Evolutionary conservation across 2,113 vertebrate genomes (phyloP).

Genomic region (Cricetomys ansorgei): DNA sequence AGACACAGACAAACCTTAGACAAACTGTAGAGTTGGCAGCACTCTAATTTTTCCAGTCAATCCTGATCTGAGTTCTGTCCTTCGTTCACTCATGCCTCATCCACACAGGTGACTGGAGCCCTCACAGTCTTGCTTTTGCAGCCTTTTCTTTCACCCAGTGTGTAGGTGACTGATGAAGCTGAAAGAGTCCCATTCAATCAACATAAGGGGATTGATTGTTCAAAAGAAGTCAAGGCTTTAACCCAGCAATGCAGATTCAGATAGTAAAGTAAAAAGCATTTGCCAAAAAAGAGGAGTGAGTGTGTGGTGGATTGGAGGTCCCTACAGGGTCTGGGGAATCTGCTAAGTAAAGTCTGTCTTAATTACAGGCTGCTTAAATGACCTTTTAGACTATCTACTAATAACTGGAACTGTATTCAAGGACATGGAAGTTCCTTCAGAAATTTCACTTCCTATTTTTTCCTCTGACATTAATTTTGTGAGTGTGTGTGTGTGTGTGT

Average conservation of each 20-base stretch:
- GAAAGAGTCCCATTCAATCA: neutral
- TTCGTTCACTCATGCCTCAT: neutral
- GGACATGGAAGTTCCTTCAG: neutral
- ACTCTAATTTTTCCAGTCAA: neutral
- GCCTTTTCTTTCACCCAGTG: neutral
- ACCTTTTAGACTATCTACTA: neutral
- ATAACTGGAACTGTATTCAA: neutral
- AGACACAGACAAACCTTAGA: neutral
- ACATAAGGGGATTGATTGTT: neutral
- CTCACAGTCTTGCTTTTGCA: neutral
- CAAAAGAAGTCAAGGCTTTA: neutral
- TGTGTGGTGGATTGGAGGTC: neutral
- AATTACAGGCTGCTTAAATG: neutral
- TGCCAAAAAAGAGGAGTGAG: neutral
- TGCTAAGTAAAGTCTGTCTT: neutral
- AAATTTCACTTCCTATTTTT: neutral
- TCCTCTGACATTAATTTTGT: neutral
- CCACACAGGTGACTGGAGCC: accelerated
- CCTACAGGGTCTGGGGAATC: neutral
- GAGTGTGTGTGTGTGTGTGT: neutral
- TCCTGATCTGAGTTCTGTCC: neutral
- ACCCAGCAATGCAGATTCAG: neutral
- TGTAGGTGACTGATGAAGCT: neutral
- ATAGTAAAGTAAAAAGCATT: neutral
- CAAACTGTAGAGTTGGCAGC: neutral